Base-by-base conservation (phyloP, 2,113 vertebrate genomes). In the Tupaia chinensis region DNA sequence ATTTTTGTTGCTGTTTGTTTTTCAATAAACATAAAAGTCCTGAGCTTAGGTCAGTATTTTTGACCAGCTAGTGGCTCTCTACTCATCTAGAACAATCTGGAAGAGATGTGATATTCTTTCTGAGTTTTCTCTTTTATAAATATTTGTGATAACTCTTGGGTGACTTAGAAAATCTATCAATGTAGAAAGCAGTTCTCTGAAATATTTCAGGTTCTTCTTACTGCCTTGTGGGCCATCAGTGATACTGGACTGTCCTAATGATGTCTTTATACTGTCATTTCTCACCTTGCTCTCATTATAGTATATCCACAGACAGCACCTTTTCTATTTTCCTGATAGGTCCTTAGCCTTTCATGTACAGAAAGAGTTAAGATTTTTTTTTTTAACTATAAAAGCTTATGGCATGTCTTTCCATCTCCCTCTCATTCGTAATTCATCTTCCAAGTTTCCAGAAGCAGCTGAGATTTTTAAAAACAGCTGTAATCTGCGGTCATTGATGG, bases 391-490 rank as follows among this genome's bases (percentile, higher is more conserved):
- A 98, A 98, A 98, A 98, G 98, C 98, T 98, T 98, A 97, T 94
- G 98, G 98, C 98, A 98, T 98, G 97, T 98, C 98, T 98, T 98
- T 99, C 98, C 98, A 98, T 99, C 99, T 99, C 98, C 96, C 98
- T 98, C 98, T 69, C 96, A 97, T 95, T 94, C 97, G 98, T 98
- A 99, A 99, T 99, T 99, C 99, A 99, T 99, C 99, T 99, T 99
- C 98, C 97, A 98, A 98, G 98, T 99, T 99, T 99, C 98, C 98
- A 98, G 98, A 98, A 99, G 98, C 84, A 3, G 98, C 98, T 98
- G 98, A 98, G 98, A 99, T 99, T 99, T 99, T 98, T 98, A 99
- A 99, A 99, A 99, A 99, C 99, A 99, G 99, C 99, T 99, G 99
- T 99, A 99, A 99, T 99, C 99, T 99, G 99, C 97, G 98, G 99